These are phyloP conservation scores for Leiothrix lutea DNA, from an alignment of 2,113 vertebrate species.

Conservation along the genomic window DNA sequence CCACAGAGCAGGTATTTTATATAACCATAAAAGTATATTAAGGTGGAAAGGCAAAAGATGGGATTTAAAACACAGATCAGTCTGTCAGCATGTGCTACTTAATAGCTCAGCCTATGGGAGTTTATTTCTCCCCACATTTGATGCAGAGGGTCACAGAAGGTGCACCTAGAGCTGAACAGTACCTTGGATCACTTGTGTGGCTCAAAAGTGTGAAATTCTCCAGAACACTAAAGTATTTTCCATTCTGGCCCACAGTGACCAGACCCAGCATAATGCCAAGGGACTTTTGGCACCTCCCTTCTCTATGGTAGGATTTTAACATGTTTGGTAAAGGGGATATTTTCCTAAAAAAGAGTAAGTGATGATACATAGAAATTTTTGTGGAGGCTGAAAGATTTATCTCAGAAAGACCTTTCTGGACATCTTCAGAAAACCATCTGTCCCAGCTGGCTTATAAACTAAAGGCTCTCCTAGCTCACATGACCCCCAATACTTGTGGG, in stretches of 20 bases:
- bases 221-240: not conserved
- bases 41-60: not conserved
- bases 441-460: not conserved
- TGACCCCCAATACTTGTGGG: not conserved
- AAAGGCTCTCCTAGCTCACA: not conserved
- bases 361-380: not conserved
- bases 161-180: not conserved
- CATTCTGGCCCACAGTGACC: not conserved
- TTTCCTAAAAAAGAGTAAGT: not conserved
- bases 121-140: not conserved
- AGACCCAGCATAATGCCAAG: fast-evolving
- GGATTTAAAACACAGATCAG: not conserved
- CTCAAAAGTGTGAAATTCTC: not conserved
- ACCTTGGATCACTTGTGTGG: fast-evolving
- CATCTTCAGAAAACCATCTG: not conserved
- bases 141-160: not conserved
- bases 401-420: not conserved
- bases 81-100: not conserved
- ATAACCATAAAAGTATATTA: not conserved
- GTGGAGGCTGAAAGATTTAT: not conserved
- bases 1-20: not conserved
- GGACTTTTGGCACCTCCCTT: not conserved
- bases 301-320: not conserved
- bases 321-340: not conserved
- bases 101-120: not conserved